Percentiles rank a stretch among this genome's conserved stretches.
phyloP scores from a whole-genome alignment of 1,140 invertebrate species.

The Formica exsecta region DNA sequence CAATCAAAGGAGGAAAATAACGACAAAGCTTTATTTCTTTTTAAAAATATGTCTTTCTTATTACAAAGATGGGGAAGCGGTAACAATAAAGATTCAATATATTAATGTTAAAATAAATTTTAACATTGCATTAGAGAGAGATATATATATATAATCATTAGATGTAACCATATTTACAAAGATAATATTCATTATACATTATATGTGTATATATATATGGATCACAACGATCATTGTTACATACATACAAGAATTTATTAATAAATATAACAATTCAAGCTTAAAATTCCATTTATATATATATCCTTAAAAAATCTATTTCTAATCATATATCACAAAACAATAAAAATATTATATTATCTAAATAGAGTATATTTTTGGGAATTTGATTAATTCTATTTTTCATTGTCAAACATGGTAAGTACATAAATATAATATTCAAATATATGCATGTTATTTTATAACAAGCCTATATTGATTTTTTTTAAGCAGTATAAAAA shows the following conservation, averaged over 20 bases:
- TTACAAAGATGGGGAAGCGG: constrained; percentile 24
- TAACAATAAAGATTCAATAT: constrained; percentile 65
- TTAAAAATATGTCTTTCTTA: constrained; percentile 54
- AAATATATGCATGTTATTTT: neutral
- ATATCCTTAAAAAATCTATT: constrained; percentile 37
- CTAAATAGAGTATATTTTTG: neutral
- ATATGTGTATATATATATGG: constrained; percentile 54
- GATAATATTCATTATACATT: constrained; percentile 71
- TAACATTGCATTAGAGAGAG: constrained; percentile 59
- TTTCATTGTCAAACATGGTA: constrained; percentile 18
- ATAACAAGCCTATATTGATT: neutral
- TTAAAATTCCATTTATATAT: constrained; percentile 61
- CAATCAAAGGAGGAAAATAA: constrained; percentile 35
- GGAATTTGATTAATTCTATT: neutral
- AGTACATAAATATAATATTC: constrained; percentile 18
- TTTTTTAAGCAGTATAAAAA: constrained; percentile 24
- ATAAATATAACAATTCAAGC: constrained; percentile 73
- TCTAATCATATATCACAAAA: constrained; percentile 32
- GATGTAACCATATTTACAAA: constrained; percentile 70
- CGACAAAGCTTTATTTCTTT: constrained; percentile 52
- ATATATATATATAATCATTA: constrained; percentile 67
- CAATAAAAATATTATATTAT: constrained; percentile 37
- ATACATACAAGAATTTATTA: constrained; percentile 75
- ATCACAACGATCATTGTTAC: constrained; percentile 75
- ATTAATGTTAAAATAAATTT: constrained; percentile 73